Evolutionary conservation across 2,113 vertebrate genomes (phyloP).

Genomic region (Anser cygnoides): DNA sequence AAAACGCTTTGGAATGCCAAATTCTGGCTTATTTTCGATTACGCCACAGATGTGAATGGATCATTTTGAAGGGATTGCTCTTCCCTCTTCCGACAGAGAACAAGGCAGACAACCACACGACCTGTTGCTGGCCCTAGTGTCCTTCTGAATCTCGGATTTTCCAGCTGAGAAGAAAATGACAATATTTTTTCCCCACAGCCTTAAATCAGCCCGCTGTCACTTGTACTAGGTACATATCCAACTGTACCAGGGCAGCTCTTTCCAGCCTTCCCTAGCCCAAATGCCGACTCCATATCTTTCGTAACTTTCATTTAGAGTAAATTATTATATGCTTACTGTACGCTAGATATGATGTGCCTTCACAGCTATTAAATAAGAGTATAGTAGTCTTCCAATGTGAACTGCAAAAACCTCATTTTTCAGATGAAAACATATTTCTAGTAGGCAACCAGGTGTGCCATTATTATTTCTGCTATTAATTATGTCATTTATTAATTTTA

Average conservation of each 20-base stretch:
- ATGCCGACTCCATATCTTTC: background rate
- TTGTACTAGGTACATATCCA: background rate
- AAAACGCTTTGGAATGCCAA: background rate
- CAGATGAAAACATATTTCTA: background rate
- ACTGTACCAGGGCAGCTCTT: background rate
- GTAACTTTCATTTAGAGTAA: background rate
- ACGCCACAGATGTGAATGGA: background rate
- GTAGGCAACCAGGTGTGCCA: background rate
- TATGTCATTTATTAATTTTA: slow-evolving; percentile 56
- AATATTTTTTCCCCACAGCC: background rate
- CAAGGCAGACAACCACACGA: rapidly evolving
- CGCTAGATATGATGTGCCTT: background rate
- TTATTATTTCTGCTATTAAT: slow-evolving; percentile 45
- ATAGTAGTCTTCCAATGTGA: background rate
- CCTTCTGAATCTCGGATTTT: background rate
- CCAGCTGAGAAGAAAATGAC: background rate
- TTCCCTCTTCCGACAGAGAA: background rate
- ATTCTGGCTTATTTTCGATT: background rate
- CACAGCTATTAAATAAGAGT: background rate
- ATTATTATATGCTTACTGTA: background rate
- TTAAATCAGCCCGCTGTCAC: background rate
- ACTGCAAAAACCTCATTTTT: background rate
- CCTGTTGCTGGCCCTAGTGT: background rate
- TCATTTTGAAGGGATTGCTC: background rate
- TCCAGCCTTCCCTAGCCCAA: background rate